phyloP scores from a whole-genome alignment of 2,113 vertebrate species.

The Thamnophis sirtalis region DNA sequence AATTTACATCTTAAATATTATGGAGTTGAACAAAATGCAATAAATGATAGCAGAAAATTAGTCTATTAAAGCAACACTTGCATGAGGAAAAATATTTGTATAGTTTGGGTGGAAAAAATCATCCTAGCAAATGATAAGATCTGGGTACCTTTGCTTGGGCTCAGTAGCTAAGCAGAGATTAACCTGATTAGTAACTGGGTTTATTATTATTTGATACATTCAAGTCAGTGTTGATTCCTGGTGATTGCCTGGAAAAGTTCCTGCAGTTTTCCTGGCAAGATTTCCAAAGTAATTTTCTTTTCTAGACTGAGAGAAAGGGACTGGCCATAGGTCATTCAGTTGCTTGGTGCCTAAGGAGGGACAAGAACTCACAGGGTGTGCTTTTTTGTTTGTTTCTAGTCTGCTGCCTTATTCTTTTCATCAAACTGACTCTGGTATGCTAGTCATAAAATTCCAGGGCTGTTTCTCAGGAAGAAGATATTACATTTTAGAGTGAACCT shows the following conservation, averaged over 20 bases:
- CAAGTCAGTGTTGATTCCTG: neutral
- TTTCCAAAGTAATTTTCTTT: neutral
- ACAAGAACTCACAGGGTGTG: neutral
- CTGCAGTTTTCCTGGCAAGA: neutral
- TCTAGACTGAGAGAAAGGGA: neutral
- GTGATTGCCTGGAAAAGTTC: neutral
- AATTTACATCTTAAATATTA: neutral
- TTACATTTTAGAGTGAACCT: neutral
- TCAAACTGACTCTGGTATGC: neutral
- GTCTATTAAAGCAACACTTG: neutral
- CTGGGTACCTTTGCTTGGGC: neutral
- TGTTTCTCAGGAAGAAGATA: neutral
- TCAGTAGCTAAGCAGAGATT: neutral
- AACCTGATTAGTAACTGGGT: neutral
- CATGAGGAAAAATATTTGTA: neutral
- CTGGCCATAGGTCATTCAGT: neutral
- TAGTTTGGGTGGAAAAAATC: rapidly evolving
- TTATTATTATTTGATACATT: neutral
- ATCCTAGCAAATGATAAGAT: neutral
- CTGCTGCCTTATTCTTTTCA: neutral
- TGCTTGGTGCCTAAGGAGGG: neutral
- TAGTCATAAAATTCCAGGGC: neutral
- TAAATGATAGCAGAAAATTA: neutral
- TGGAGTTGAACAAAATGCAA: neutral
- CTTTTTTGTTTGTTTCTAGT: neutral